Evolutionary conservation across 2,888 invertebrate genomes (phyloP).

Genomic region (Congeria kusceri): DNA sequence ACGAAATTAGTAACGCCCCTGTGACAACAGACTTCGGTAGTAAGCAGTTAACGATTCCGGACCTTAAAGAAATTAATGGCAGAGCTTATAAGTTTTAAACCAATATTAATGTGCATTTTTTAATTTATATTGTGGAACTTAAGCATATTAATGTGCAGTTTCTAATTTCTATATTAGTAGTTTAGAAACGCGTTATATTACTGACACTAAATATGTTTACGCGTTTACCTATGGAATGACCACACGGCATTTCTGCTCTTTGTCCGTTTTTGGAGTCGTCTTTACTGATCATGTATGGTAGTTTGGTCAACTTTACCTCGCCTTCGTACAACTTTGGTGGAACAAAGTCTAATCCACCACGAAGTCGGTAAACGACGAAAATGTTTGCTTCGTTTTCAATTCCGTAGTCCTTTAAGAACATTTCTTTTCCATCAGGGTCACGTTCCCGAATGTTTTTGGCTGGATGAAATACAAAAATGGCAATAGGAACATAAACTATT

Average conservation of each 20-base stretch:
- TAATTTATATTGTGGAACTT: no score
- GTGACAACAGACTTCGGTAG: conserved; percentile 58
- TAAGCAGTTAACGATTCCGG: conserved; percentile 66
- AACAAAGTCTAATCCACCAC: conserved; percentile 31
- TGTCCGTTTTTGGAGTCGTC: conserved; percentile 61
- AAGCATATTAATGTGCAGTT: no score
- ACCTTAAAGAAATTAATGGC: conserved; percentile 39
- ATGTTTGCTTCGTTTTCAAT: conserved; percentile 51
- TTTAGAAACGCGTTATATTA: no score
- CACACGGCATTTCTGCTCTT: conserved; percentile 68
- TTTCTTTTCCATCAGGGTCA: conserved; percentile 28
- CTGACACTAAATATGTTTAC: no score
- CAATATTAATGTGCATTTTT: no score
- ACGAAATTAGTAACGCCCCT: conserved; percentile 58
- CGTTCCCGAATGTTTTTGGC: conserved; percentile 35
- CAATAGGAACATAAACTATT: neutral
- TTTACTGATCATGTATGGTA: conserved; percentile 67
- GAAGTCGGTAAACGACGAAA: conserved; percentile 46
- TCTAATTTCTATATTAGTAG: no score
- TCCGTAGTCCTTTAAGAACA: conserved; percentile 52
- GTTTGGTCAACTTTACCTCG: conserved; percentile 52
- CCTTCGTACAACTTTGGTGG: conserved; percentile 45
- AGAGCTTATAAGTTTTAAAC: no score
- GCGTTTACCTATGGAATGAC: conserved; percentile 68
- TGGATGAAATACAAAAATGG: conserved; percentile 1